Evolutionary conservation across 2,797 vertebrate species (phyloP), one percentile per base, ranked within the genome.

Genomic region (Spea hammondii): DNA sequence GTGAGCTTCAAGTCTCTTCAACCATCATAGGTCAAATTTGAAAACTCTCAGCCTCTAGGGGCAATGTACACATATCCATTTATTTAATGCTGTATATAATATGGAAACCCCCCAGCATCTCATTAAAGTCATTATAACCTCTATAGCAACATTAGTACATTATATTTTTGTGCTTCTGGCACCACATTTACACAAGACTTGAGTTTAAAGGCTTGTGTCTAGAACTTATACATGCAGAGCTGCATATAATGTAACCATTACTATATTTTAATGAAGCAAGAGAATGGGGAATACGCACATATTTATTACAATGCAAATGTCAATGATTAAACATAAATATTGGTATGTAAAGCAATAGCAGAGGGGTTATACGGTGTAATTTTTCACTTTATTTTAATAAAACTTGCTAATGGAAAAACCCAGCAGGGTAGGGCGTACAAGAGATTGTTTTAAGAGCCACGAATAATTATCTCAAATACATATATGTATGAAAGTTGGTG

Each of bases 271-370:
- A 79, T 69, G 57, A 51, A 74, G 65, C 47, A 32, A 68, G 46
- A 65, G 32, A 11, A 8, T 50, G 54, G 49, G 65, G 13, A 70
- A 74, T 74, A 74, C 70, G 54, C 67, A 73, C 60, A 74, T 67
- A 73, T 79, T 73, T 73, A 78, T 78, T 67, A 57, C 60, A 46
- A 81, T 65, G 13, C 75, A 74, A 69, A 73, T 74, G 69, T 79
- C 55, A 51, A 85, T 74, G 46, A 81, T 80, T 72, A 76, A 77
- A 60, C 68, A 79, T 72, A 76, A 77, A 60, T 65, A 79, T 49
- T 45, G 66, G 70, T 64, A 60, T 68, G 70, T 69, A 70, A 72
- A 79, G 75, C 6, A 75, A 64, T 46, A 64, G 32, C 70, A 82
- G 49, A 72, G 69, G 62, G 62, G 47, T 75, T 6, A 75, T 11